Percentiles rank a stretch among this genome's conserved stretches.
These are phyloP conservation scores for Echeneis naucrates DNA, from an alignment of 2,797 vertebrate genomes.

Conservation along the genomic window DNA sequence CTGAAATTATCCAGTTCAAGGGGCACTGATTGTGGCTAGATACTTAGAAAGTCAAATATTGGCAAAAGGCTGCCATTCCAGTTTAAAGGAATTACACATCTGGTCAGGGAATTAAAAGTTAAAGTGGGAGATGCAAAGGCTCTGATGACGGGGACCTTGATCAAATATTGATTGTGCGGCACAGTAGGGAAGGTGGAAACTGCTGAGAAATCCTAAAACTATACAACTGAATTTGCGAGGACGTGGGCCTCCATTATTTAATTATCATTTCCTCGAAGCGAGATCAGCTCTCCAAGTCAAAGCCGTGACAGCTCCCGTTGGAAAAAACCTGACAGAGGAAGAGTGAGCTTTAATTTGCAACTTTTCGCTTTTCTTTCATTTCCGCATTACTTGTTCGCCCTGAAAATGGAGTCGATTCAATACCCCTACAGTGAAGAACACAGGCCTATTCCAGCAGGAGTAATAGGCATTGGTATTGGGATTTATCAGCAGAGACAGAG, in stretches of 20 bases:
- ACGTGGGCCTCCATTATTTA: conserved; percentile 73
- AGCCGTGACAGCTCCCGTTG: conserved; percentile 51
- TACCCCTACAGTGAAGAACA: conserved; percentile 51
- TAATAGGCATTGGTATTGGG: conserved; percentile 49
- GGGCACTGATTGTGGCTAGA: conserved; percentile 42
- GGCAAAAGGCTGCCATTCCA: conserved; percentile 51
- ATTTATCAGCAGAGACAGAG: conserved; percentile 60
- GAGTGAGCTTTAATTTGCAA: conserved; percentile 70
- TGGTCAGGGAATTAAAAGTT: conserved; percentile 53
- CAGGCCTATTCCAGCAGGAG: conserved; percentile 51
- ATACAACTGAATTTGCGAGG: conserved; percentile 54
- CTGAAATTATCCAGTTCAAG: conserved; percentile 65
- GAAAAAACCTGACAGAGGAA: conserved; percentile 68
- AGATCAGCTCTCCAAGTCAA: conserved; percentile 51
- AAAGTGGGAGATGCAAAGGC: conserved; percentile 40
- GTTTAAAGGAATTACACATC: conserved; percentile 52
- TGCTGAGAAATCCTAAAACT: conserved; percentile 76
- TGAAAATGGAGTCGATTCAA: conserved; percentile 64
- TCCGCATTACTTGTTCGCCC: conserved; percentile 65
- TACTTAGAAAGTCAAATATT: conserved; percentile 74
- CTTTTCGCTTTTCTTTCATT: conserved; percentile 66
- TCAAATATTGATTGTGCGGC: conserved; percentile 82
- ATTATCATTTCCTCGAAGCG: conserved; percentile 72
- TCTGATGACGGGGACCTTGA: conserved; percentile 61
- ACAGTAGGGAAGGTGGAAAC: conserved; percentile 61